Evolutionary conservation across 2,797 vertebrate species (phyloP), one percentile per base, ranked within the genome.

Genomic region (Hippopotamyrus pictus): DNA sequence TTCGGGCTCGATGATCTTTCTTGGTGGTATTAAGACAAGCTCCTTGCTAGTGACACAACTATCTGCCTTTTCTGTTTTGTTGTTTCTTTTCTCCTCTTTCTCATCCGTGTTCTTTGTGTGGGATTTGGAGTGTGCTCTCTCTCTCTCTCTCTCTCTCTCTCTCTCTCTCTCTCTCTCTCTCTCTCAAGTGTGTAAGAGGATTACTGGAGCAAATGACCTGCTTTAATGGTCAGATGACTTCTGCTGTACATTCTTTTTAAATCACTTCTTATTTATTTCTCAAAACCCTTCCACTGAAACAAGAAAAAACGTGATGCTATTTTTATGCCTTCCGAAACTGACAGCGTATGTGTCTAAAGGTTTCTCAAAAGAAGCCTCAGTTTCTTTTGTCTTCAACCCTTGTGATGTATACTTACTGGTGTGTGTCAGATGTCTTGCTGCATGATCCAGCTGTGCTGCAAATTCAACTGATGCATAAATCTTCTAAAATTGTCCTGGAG

Each of bases 221-320:
- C 48, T 51, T 85, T 82, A 46, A 82, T 82, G 76, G 76, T 87
- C 48, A 87, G 86, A 62, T 41, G 86, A 53, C 48, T 86, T 59
- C 33, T 37, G 53, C 53, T 87, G 86, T 59, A 29, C 53, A 33
- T 44, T 41, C 53, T n/a, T 59, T 59, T n/a, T 85, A 85, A 48
- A 50, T 17, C 48, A 33, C 86, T 59, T 51, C 11, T 53, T 33
- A 57, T 87, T 33, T 86, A 8, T 87, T 87, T 54, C 29, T 87
- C 11, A 7, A 53, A 41, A 86, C 53, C 48, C 82, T 51, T 25
- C 82, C 82, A 51, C 19, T 25, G 46, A 22, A 51, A 48, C 44
- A 51, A 51, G n/a, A 85, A 51, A 51, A 14, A 51, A 50, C 14
- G 0, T n/a, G 82, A 85, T 51, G n/a, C 22, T 85, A 17, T 51